Conservation (phyloP, 2,888 invertebrate species). For the Eudemis profundana region DNA sequence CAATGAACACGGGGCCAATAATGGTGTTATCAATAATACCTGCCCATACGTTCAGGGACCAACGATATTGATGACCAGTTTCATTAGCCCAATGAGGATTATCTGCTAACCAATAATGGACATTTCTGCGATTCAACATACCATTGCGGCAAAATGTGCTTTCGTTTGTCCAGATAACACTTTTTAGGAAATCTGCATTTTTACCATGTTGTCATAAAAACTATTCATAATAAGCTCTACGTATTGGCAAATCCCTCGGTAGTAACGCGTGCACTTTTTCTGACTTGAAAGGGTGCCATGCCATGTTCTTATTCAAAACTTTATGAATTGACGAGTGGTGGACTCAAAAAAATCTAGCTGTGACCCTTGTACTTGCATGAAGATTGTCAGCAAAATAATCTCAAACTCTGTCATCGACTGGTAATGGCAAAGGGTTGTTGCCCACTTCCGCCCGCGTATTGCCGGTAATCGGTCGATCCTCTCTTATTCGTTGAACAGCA, state of each 20-base stretch:
- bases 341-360: constrained; percentile 2
- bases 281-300: constrained; percentile 14
- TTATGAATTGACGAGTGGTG: constrained; percentile 5
- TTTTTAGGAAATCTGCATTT: constrained; percentile 18
- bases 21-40: constrained; percentile 18
- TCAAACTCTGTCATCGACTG: constrained; percentile 8
- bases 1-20: constrained; percentile 35
- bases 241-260: constrained; percentile 2
- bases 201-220: constrained; percentile 11
- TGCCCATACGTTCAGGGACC: constrained; percentile 13
- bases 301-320: constrained; percentile 6
- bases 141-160: too few relatives aligned
- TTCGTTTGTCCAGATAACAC: constrained; percentile 13
- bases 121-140: constrained; percentile 9
- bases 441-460: constrained; percentile 1
- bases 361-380: constrained; percentile 3
- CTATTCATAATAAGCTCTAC: neutral
- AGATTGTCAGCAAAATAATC: constrained; percentile 7
- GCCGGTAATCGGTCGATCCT: neutral
- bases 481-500: neutral
- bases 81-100: constrained; percentile 20
- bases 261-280: neutral
- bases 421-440: constrained; percentile 6
- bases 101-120: neutral
- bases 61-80: constrained; percentile 18